Conservation (phyloP, 2,797 vertebrate genomes). For the Chelidonichthys spinosus region DNA sequence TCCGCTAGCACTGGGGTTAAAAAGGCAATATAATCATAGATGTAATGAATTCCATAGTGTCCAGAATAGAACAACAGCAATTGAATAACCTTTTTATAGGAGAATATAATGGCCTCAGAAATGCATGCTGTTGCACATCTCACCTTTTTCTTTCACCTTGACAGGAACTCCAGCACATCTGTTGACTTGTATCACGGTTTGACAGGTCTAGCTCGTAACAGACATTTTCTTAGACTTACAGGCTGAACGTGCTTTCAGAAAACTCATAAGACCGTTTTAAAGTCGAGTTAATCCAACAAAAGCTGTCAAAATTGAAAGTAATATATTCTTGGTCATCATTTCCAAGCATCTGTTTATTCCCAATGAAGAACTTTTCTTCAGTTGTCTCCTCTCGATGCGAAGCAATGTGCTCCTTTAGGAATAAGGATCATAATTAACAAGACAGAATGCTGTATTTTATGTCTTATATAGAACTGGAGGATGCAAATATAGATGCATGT, state of each 20-base stretch:
- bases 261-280: constrained; percentile 42
- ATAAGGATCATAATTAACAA: constrained; percentile 18
- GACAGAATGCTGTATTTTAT: background rate
- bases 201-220: constrained; percentile 29
- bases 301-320: constrained; percentile 53
- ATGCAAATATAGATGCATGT: background rate
- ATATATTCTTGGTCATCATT: constrained; percentile 38
- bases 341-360: constrained; percentile 18
- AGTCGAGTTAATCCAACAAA: constrained; percentile 46
- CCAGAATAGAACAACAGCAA: background rate
- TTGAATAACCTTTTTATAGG: background rate
- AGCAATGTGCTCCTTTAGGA: constrained; percentile 22
- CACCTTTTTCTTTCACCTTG: constrained; percentile 23
- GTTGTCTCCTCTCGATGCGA: constrained; percentile 14
- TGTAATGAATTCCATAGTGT: background rate
- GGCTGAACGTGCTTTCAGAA: constrained; percentile 36
- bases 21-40: background rate
- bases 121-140: constrained; percentile 17
- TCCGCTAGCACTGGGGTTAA: background rate
- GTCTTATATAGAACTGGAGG: background rate
- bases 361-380: constrained; percentile 37
- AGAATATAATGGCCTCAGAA: background rate
- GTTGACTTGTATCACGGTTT: constrained; percentile 44
- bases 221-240: constrained; percentile 29
- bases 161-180: constrained; percentile 26